A percentile compares a stretch with the other conserved stretches of the same genome.
Conservation (phyloP, 2,113 vertebrate species). For the Psephotus haematonotus region DNA sequence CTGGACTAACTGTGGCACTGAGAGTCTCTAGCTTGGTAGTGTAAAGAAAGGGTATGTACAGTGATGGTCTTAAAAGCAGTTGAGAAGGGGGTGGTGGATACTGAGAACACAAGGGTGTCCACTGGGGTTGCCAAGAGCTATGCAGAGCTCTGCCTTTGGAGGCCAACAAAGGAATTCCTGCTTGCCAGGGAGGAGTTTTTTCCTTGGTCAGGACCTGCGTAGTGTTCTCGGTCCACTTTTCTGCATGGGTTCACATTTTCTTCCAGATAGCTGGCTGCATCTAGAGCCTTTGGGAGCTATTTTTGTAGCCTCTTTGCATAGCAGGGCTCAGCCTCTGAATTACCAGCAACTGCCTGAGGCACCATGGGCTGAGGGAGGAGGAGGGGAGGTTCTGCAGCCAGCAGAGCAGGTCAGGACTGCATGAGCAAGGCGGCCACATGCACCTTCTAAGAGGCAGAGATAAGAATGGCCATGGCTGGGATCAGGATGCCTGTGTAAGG, state of each 20-base stretch:
- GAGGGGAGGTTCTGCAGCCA: background rate
- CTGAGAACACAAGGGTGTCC: background rate
- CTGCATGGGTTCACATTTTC: background rate
- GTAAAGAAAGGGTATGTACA: background rate
- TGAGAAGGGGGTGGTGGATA: background rate
- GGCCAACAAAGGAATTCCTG: background rate
- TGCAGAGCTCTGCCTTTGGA: background rate
- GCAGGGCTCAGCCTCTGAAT: background rate
- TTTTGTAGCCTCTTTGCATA: background rate
- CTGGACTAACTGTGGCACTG: background rate
- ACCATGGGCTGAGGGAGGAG: background rate
- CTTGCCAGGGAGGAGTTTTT: background rate
- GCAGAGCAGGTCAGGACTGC: background rate
- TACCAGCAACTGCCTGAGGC: background rate
- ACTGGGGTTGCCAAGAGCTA: background rate
- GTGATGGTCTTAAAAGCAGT: background rate
- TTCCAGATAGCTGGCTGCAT: background rate
- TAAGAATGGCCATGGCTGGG: background rate
- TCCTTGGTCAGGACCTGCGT: background rate
- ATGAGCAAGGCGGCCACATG: background rate
- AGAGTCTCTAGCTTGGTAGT: background rate
- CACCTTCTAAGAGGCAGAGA: background rate
- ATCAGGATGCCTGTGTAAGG: background rate
- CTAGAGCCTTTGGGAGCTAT: background rate
- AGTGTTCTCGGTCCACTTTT: background rate